Evolutionary conservation across 2,888 invertebrate species (phyloP), one percentile per base, ranked within the genome.

Genomic region (Arctia plantaginis): DNA sequence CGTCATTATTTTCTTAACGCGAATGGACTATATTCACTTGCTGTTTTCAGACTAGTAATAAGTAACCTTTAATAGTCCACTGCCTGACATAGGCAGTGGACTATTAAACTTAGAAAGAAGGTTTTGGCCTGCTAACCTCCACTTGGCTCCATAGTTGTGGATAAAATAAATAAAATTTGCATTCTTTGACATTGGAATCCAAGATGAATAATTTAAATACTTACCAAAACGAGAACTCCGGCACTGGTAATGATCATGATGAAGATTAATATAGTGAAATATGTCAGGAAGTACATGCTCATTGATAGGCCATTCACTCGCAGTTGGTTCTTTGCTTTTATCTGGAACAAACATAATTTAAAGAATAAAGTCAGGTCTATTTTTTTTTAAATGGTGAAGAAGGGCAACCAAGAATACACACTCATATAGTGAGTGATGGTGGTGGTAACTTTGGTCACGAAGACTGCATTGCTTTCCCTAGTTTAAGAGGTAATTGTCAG

Each of bases 221-320:
- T 93, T 82, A 96, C 96, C 86, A 96, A 87, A 12, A 94, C 89
- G 10, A 98, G 93, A 18, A 98, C 96, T 66, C 97, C 97, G 0
- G 96, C 93, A 84, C 97, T 97, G 77, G 97, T 97, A 72, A 98
- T 91, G 59, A 97, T 87, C 97, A 98, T 97, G 79, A 98, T 95
- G 51, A 96, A 96, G 67, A 97, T 96, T 68, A 98, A 95, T 15
- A 98, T 97, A 39, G 97, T 96, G 89, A 98, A 97, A 89, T 98
- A 98, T 0, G 97, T 97, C 20, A 97, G 90, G 91, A 98, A 98
- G 90, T 98, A 98, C 96, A 97, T 96, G 82, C 95, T 95, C 92
- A 97, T 97, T 0, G 97, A 97, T 30, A 98, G 93, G 0, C 98
- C 98, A 89, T 98, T 98, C 30, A 98, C 98, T 27, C 98, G 96